Base-by-base conservation (phyloP, 1,140 invertebrate species). In the Cotesia vestalis region DNA sequence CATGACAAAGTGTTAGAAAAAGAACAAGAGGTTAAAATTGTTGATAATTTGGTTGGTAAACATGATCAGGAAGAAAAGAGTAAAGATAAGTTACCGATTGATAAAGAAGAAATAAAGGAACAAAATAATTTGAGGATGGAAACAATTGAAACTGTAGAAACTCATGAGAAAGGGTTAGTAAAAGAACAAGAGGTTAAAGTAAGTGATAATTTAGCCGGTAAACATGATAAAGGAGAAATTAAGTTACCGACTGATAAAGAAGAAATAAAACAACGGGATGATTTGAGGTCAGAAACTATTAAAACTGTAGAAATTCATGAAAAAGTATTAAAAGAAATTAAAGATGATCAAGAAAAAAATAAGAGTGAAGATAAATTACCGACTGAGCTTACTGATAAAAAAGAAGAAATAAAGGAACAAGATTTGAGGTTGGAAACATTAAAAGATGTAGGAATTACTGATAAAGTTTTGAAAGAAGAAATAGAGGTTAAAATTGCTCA, bases 401-500 rank as follows among this genome's bases (percentile, higher is more conserved):
- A 27, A 27, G 27, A 27, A 27, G 27, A 27, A 27, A 3, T 2
- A 27, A 27, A 27, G 27, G 27, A 27, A 27, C 27, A 27, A 3
- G 27, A 27, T 3, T 27, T 27, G 27, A 27, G 27, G 27, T 27
- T 27, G 59, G 68, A 76, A 36, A 67, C 11, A 27, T 71, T 62
- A 38, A 73, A 69, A 72, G 73, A 66, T 69, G 66, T n/a, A 67
- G 71, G 2, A n/a, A n/a, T 4, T 20, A 57, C n/a, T 5, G 59
- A 74, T 72, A 68, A 67, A 73, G 11, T 46, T 70, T 70, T 55
- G 72, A 66, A n/a, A n/a, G 53, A 75, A 69, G 38, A 38, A 35
- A 38, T 57, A 46, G 14, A 20, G 36, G 4, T 20, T 20, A 20
- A 38, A 12, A 69, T 46, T 27, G 12, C 8, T 34, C 53, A 27